A percentile compares a stretch with the other conserved stretches of the same genome.
These are phyloP conservation scores for Crypturellus tataupa DNA, from an alignment of 2,797 vertebrate species.

Conservation along the genomic window DNA sequence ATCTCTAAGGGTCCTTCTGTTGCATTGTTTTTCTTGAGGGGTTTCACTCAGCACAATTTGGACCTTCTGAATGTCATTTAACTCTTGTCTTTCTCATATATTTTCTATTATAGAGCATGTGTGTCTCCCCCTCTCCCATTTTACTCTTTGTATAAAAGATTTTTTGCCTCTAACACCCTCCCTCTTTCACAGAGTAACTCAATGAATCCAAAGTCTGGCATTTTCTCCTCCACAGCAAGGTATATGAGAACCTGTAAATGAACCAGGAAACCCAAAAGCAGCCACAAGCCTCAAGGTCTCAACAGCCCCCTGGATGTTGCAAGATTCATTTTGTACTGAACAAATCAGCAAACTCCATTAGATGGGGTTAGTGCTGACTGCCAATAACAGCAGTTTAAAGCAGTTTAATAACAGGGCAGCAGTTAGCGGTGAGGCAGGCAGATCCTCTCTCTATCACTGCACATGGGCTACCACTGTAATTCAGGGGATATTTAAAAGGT, in stretches of 20 bases:
- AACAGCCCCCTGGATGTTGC: not conserved
- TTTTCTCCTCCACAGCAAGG: slow-evolving; percentile 28
- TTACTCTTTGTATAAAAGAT: not conserved
- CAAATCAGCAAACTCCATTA: not conserved
- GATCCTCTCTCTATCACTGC: not conserved
- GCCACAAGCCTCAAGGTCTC: not conserved
- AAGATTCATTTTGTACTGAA: not conserved
- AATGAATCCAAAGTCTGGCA: slow-evolving; percentile 45
- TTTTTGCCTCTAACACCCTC: not conserved
- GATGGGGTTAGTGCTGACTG: not conserved
- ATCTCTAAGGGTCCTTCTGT: not conserved
- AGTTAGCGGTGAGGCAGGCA: not conserved
- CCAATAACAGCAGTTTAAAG: not conserved
- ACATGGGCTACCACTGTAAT: not conserved
- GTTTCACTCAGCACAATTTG: not conserved
- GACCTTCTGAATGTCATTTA: not conserved
- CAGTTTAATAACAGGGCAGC: not conserved
- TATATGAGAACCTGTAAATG: slow-evolving; percentile 29
- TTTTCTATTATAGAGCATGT: not conserved
- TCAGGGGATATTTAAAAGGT: not conserved
- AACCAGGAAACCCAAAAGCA: slow-evolving; percentile 35
- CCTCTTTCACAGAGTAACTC: not conserved
- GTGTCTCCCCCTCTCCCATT: not conserved
- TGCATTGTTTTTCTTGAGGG: not conserved
- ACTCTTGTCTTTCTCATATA: not conserved